A percentile compares a stretch with the other conserved stretches of the same genome.
Evolutionary conservation across 2,888 invertebrate genomes (phyloP).

Genomic region (Tanytarsus gracilentus): DNA sequence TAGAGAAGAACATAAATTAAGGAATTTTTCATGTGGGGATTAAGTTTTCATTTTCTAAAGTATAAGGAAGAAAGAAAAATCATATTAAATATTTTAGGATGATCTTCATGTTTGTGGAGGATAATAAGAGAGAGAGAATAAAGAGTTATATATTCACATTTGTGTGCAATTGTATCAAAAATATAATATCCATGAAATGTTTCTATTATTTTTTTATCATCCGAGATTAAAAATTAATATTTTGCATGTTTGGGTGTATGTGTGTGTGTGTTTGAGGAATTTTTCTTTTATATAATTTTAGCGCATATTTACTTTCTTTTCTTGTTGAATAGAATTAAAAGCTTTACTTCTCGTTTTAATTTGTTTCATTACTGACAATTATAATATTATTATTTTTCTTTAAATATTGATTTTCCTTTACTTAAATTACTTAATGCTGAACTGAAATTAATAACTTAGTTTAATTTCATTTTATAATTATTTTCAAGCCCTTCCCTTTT

Average conservation of each 20-base stretch:
- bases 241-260: not conserved
- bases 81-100: too few species aligned
- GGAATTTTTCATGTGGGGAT: slow-evolving; percentile 11
- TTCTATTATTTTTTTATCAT: not conserved
- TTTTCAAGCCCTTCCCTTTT: not conserved
- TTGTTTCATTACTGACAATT: not conserved
- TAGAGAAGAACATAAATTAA: slow-evolving; percentile 27
- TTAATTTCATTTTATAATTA: not conserved
- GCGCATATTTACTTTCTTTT: not conserved
- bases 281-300: not conserved
- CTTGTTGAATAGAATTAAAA: slow-evolving; percentile 1
- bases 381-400: not conserved
- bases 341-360: not conserved
- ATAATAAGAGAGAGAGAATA: too few species aligned
- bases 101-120: too few species aligned
- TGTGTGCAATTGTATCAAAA: not conserved
- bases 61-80: too few species aligned
- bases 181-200: slow-evolving; percentile 5
- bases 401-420: not conserved
- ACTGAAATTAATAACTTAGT: slow-evolving; percentile 10
- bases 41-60: not conserved
- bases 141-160: slow-evolving; percentile 1
- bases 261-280: not conserved
- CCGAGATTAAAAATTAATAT: not conserved
- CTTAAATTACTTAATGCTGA: slow-evolving; percentile 13